Evolutionary conservation across 2,888 invertebrate genomes (phyloP).

Genomic region (Junonia oenone): DNA sequence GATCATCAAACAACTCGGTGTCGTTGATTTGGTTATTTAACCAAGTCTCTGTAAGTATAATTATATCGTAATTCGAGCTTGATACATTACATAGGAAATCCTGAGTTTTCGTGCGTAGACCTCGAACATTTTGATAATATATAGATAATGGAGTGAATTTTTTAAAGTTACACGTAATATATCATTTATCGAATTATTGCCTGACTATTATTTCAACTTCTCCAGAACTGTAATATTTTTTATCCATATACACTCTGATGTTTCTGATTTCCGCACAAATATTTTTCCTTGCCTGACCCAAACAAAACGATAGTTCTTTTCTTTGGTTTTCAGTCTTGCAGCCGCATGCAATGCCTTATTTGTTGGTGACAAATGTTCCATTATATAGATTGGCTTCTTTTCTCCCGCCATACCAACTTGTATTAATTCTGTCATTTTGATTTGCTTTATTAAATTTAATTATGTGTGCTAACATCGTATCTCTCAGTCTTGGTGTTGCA

Average conservation of each 20-base stretch:
- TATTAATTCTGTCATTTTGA: neutral
- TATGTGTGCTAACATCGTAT: neutral
- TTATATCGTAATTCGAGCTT: neutral
- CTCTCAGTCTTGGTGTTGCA: neutral
- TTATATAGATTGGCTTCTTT: neutral
- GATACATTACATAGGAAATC: neutral
- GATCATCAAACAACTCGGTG: neutral
- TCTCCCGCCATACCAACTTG: neutral
- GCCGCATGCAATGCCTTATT: slow-evolving; percentile 6
- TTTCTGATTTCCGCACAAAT: neutral
- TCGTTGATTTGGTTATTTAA: neutral
- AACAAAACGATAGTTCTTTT: neutral
- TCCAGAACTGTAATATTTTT: neutral
- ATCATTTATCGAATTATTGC: neutral
- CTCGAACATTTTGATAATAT: slow-evolving; percentile 2
- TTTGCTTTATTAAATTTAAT: neutral
- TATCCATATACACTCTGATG: neutral
- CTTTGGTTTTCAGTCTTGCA: neutral
- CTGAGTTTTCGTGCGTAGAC: neutral
- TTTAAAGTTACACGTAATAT: neutral
- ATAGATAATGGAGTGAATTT: neutral
- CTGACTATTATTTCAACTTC: neutral
- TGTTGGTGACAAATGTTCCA: slow-evolving; percentile 1
- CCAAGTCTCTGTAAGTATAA: neutral
- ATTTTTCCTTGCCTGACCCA: neutral